Base-by-base conservation (phyloP, 2,888 invertebrate genomes). In the Orthosia gracilis region DNA sequence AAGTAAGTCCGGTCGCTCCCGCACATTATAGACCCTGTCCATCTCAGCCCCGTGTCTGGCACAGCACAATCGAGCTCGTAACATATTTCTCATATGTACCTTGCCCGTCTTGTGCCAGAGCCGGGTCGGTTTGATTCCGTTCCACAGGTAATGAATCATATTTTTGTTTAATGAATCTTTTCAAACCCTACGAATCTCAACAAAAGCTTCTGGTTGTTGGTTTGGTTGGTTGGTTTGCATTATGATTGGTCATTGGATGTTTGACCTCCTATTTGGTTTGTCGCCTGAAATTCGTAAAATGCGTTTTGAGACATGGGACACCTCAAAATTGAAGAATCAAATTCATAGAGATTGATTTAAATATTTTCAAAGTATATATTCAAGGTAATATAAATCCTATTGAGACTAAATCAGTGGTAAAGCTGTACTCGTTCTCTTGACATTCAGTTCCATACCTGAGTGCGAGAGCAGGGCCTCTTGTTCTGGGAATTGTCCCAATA, bases 51-150 rank as follows among this genome's bases (percentile, higher is more conserved):
- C 76, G 0, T 82, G 9, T 5, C 50, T 13, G 17, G 78, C 78
- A 0, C 13, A 23, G 15, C 7, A 0, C n/a, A n/a, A n/a, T 12
- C 88, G 87, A 13, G 91, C 82, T 0, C 76, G 73, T 2, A 94
- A 45, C 17, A 89, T 76, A 0, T 77, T 85, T 13, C 67, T 63
- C 12, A 91, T 87, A 54, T 92, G 88, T 61, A 92, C 92, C 49
- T 3, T 86, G 0, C 93, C 89, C 2, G 93, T 94, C 3, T 87
- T 78, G 50, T 89, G 82, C 94, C 94, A 95, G 2, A 95, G 88
- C 21, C 87, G 93, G 0, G 92, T 90, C 3, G 95, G 95, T 81
- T 94, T 94, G 47, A 93, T 90, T 18, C 92, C 91, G 65, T 89
- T 88, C 66, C 83, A 80, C 89, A 91, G 88, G 70, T 45, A 26